A percentile compares a stretch with the other conserved stretches of the same genome.
phyloP scores from a whole-genome alignment of 2,113 vertebrate genomes.

The Mystacornis crossleyi region DNA sequence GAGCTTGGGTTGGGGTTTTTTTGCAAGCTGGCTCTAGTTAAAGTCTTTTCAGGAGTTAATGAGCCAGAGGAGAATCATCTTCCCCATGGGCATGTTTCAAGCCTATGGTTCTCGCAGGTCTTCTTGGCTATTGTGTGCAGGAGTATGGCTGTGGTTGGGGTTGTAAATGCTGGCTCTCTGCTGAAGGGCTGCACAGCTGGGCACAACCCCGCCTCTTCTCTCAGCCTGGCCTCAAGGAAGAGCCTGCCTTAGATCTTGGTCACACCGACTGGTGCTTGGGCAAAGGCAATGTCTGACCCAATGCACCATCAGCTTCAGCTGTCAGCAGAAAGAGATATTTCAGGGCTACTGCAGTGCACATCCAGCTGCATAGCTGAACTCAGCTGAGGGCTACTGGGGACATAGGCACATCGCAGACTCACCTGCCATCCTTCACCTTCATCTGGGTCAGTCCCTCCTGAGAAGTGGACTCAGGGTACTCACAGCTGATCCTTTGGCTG shows the following conservation, averaged over 20 bases:
- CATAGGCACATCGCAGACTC: neutral
- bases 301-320: neutral
- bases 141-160: fast-evolving
- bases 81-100: neutral
- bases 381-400: neutral
- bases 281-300: neutral
- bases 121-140: neutral
- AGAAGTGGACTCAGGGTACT: neutral
- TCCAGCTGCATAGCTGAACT: neutral
- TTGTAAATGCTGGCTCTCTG: neutral
- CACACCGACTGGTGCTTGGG: neutral
- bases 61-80: neutral
- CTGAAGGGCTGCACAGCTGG: neutral
- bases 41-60: conserved; percentile 26
- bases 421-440: neutral
- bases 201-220: neutral
- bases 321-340: neutral
- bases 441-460: neutral
- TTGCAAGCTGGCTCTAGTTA: neutral
- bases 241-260: neutral
- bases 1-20: neutral
- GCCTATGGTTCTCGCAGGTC: neutral
- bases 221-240: neutral
- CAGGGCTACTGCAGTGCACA: neutral
- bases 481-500: neutral